phyloP scores from a whole-genome alignment of 1,140 invertebrate genomes.

The Euschistus heros region DNA sequence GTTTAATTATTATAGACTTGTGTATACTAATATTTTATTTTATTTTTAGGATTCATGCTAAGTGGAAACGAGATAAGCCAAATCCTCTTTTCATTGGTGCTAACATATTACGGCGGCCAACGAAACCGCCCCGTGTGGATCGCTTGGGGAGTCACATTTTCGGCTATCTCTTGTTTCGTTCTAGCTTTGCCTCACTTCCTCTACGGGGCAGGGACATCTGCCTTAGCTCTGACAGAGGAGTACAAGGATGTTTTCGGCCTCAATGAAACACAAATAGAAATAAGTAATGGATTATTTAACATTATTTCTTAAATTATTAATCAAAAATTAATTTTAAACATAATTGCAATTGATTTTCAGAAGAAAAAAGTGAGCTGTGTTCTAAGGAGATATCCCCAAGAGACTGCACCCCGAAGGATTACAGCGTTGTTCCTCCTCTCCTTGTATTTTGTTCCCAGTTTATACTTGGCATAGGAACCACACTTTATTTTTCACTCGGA shows the following conservation, averaged over 20 bases:
- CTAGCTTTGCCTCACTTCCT: constrained; percentile 58
- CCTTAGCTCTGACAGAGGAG: constrained; percentile 49
- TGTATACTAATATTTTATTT: too few species aligned
- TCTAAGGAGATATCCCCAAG: too few species aligned
- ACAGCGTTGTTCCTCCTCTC: constrained; percentile 36
- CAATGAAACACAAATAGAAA: not conserved
- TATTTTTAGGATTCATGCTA: constrained; percentile 47
- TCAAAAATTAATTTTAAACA: too few species aligned
- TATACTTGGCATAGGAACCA: constrained; percentile 55
- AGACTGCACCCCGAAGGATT: too few species aligned
- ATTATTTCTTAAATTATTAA: too few species aligned
- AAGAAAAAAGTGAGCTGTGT: too few species aligned
- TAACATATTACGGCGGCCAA: constrained; percentile 54
- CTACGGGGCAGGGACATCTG: constrained; percentile 56
- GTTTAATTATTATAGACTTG: too few species aligned
- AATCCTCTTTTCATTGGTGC: constrained; percentile 43
- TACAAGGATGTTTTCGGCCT: constrained; percentile 36
- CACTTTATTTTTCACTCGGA: constrained; percentile 53
- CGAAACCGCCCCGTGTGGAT: constrained; percentile 59
- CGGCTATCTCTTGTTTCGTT: constrained; percentile 54
- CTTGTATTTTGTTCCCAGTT: constrained; percentile 57
- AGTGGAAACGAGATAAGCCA: constrained; percentile 56
- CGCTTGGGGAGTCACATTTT: constrained; percentile 52
- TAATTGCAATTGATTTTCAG: too few species aligned
- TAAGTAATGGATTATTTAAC: too few species aligned